phyloP scores from a whole-genome alignment of 2,888 invertebrate species.

The Xestoiulus laeticollis region DNA sequence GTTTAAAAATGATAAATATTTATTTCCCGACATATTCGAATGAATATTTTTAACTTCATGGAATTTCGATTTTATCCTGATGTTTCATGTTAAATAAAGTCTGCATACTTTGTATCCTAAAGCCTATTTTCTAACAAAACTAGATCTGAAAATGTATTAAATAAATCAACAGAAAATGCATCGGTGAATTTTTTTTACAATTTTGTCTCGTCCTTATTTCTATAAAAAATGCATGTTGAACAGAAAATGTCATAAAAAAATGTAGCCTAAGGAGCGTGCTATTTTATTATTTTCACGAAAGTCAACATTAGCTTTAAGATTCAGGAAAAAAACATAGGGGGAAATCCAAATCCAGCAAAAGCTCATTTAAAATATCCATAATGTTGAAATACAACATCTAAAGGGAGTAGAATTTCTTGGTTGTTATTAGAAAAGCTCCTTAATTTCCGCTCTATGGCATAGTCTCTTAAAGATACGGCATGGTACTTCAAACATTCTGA shows the following conservation, averaged over 20 bases:
- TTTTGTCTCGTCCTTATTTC: not conserved
- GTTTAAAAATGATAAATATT: too few relatives aligned
- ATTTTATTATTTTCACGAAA: not conserved
- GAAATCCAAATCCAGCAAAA: not conserved
- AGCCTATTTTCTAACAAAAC: too few relatives aligned
- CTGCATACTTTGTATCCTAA: too few relatives aligned
- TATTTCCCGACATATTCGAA: too few relatives aligned
- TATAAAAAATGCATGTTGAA: not conserved
- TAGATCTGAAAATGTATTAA: not conserved
- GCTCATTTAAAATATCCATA: not conserved
- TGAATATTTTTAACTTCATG: too few relatives aligned
- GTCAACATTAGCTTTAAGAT: not conserved
- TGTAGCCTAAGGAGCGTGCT: not conserved
- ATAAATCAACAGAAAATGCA: not conserved
- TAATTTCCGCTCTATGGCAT: not conserved
- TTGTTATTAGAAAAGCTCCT: slow-evolving; percentile 15
- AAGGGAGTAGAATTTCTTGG: not conserved
- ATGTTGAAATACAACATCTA: not conserved
- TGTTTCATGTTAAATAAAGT: too few relatives aligned
- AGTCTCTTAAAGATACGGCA: not conserved
- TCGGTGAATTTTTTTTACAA: not conserved
- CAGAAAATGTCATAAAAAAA: not conserved
- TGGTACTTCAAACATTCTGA: not conserved
- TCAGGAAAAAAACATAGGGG: not conserved
- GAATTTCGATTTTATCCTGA: too few relatives aligned